phyloP scores from a whole-genome alignment of 92 coral and sea anemone genomes.

The Heliopora coerulea region DNA sequence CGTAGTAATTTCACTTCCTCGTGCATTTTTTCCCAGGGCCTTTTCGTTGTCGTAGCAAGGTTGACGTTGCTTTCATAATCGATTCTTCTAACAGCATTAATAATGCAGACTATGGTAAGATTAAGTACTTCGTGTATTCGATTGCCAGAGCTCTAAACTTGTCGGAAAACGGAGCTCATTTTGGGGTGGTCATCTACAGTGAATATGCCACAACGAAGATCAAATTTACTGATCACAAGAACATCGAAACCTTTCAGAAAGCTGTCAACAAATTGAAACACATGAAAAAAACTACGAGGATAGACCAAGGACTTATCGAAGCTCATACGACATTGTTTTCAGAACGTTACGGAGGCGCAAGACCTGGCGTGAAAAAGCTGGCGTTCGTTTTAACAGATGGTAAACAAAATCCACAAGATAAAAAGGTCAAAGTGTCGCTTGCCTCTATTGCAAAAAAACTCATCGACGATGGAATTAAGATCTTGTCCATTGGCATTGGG shows the following conservation, averaged over 20 bases:
- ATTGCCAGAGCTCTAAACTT: conserved; percentile 58
- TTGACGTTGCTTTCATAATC: conserved; percentile 65
- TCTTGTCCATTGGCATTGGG: conserved; percentile 73
- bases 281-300: conserved; percentile 45
- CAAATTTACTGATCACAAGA: conserved; percentile 44
- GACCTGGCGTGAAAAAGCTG: conserved; percentile 62
- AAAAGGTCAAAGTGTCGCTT: conserved; percentile 18
- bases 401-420: conserved; percentile 58
- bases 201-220: conserved; percentile 58
- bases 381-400: conserved; percentile 88
- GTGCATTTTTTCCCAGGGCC: conserved; percentile 47
- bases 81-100: conserved; percentile 72
- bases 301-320: conserved; percentile 66
- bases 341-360: conserved; percentile 57
- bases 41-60: conserved; percentile 46
- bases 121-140: conserved; percentile 60
- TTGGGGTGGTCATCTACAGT: conserved; percentile 73
- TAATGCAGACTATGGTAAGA: conserved; percentile 52
- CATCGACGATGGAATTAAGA: conserved; percentile 61
- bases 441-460: conserved; percentile 53
- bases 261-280: conserved; percentile 48
- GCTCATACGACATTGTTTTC: conserved; percentile 66
- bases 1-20: too few species aligned
- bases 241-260: conserved; percentile 39
- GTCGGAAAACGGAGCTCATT: conserved; percentile 53